Evolutionary conservation across 1,140 invertebrate genomes (phyloP).

Genomic region (Mercenaria mercenaria): DNA sequence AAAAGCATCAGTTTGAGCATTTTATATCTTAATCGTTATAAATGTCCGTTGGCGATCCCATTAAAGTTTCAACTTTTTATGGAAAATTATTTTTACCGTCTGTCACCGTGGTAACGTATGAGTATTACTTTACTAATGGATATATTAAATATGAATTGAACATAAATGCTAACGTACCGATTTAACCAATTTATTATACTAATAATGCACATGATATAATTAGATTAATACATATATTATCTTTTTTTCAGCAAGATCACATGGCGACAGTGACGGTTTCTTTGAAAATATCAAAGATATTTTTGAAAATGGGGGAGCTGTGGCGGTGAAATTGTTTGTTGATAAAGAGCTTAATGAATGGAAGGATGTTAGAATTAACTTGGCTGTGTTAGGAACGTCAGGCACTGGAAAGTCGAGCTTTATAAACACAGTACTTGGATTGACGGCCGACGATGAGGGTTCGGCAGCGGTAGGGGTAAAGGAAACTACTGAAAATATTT

Average conservation of each 20-base stretch:
- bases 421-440: not conserved
- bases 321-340: not conserved
- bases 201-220: too few relatives aligned
- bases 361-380: not conserved
- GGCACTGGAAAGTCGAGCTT: slow-evolving; percentile 11
- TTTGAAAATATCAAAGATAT: not conserved
- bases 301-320: not conserved
- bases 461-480: not conserved
- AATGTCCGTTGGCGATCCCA: too few relatives aligned
- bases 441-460: not conserved
- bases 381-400: not conserved
- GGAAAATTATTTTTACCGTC: too few relatives aligned
- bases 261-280: not conserved
- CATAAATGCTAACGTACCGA: not conserved
- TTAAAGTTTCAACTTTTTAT: too few relatives aligned
- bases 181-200: too few relatives aligned
- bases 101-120: too few relatives aligned
- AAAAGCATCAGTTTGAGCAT: too few relatives aligned
- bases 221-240: too few relatives aligned
- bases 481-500: not conserved
- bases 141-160: too few relatives aligned
- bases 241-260: too few relatives aligned
- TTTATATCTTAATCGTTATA: too few relatives aligned
- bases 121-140: too few relatives aligned
- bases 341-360: not conserved